A percentile compares a stretch with the other conserved stretches of the same genome.
phyloP scores from a whole-genome alignment of 2,888 invertebrate genomes.

The Atethmia centrago region DNA sequence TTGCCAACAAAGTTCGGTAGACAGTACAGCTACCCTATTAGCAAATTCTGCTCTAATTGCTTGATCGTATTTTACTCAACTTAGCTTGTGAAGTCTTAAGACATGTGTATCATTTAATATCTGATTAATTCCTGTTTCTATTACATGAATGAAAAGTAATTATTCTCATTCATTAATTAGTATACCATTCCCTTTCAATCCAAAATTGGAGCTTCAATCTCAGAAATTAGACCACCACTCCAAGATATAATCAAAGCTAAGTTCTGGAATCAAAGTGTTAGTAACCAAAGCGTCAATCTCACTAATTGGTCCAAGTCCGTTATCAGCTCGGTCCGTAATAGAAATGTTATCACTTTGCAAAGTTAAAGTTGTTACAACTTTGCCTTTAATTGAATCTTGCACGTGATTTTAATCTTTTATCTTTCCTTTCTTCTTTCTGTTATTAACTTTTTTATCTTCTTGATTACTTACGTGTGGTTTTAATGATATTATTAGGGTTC shows the following conservation, averaged over 20 bases:
- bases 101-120: not conserved
- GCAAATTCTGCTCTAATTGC: not conserved
- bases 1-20: not conserved
- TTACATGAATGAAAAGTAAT: not conserved
- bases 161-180: not conserved
- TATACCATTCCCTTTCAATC: not conserved
- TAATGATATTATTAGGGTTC: not conserved
- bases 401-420: conserved; percentile 56
- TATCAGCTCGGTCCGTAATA: conserved; percentile 57
- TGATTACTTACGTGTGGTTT: not conserved
- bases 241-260: conserved; percentile 43
- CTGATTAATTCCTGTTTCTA: not conserved
- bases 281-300: conserved; percentile 58
- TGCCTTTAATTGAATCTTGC: conserved; percentile 62
- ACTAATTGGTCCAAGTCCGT: conserved; percentile 60
- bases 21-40: not conserved
- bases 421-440: conserved; percentile 12
- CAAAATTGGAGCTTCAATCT: not conserved
- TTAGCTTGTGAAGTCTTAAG: not conserved
- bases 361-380: conserved; percentile 58
- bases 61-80: not conserved
- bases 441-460: conserved; percentile 17
- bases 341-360: conserved; percentile 63
- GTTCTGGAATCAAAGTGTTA: conserved; percentile 49
- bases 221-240: conserved; percentile 32